These are phyloP conservation scores for Epinotia brunnichana DNA, from an alignment of 2,888 invertebrate genomes.

Conservation along the genomic window DNA sequence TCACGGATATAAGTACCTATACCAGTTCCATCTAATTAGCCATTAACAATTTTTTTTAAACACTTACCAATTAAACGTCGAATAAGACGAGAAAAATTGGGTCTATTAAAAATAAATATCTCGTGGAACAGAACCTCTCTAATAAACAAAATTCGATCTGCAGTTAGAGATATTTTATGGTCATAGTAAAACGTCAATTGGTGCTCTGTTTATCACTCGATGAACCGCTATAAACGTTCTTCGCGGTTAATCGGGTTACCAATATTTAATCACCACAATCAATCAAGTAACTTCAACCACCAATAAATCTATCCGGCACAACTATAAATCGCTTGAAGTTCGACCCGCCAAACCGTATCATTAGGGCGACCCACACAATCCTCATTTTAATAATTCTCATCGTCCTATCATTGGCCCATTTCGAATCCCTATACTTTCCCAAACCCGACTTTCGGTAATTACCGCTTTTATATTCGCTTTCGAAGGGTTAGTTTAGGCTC, in stretches of 20 bases:
- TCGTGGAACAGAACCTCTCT: conserved; percentile 2
- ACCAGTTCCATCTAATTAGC: neutral
- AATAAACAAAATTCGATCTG: conserved; percentile 21
- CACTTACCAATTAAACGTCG: no score
- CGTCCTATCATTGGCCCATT: conserved; percentile 55
- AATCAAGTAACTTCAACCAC: conserved; percentile 36
- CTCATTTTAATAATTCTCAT: conserved; percentile 69
- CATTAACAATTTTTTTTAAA: neutral
- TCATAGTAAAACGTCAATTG: conserved; percentile 34
- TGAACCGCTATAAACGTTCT: conserved; percentile 31
- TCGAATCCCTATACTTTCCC: conserved; percentile 62
- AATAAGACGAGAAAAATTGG: neutral
- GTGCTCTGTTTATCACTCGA: conserved; percentile 23
- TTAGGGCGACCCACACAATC: conserved; percentile 61
- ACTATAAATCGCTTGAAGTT: conserved; percentile 49
- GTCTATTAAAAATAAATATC: neutral
- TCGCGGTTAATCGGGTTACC: conserved; percentile 42
- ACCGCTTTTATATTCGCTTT: conserved; percentile 67
- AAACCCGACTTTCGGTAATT: conserved; percentile 61
- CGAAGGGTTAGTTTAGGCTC: conserved; percentile 67
- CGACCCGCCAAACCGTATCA: conserved; percentile 60
- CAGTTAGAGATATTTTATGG: conserved; percentile 19
- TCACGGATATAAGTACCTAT: neutral
- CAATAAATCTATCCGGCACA: conserved; percentile 37
- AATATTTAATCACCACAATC: conserved; percentile 39